phyloP scores from a whole-genome alignment of 2,113 vertebrate species.

The Siphamia tubifer region DNA sequence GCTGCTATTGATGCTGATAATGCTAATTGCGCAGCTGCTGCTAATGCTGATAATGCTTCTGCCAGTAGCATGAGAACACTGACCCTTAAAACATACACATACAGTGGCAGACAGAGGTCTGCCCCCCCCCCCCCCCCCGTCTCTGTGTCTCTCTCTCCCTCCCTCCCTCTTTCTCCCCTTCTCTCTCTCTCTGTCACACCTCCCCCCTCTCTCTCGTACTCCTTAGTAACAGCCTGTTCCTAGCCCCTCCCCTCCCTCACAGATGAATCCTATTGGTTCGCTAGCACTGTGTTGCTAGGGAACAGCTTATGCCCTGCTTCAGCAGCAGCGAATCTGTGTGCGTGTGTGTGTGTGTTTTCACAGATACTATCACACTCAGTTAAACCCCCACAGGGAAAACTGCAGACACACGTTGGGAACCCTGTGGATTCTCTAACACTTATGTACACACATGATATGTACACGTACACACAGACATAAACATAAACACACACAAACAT shows the following conservation, averaged over 20 bases:
- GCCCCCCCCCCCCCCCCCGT: too few species aligned
- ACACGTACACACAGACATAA: too few species aligned
- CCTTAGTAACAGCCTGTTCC: slow-evolving; percentile 83
- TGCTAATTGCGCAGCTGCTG: too few species aligned
- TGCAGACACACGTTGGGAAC: background rate
- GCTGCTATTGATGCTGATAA: too few species aligned
- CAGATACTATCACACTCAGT: slow-evolving; percentile 50
- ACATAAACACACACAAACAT: too few species aligned
- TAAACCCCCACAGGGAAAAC: slow-evolving; percentile 37
- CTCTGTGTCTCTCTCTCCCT: too few species aligned
- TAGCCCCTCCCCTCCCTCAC: slow-evolving; percentile 74
- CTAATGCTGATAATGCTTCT: too few species aligned
- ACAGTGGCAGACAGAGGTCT: slow-evolving; percentile 11
- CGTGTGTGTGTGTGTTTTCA: slow-evolving; percentile 50
- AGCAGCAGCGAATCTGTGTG: slow-evolving; percentile 71
- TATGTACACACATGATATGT: background rate
- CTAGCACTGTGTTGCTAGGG: slow-evolving; percentile 80
- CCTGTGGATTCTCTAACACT: background rate
- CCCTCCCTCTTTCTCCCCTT: too few species aligned
- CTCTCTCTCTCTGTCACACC: too few species aligned
- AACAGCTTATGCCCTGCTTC: slow-evolving; percentile 83
- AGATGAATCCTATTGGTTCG: slow-evolving; percentile 76
- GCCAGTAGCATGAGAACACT: slow-evolving; percentile 7
- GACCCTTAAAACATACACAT: slow-evolving; percentile 19
- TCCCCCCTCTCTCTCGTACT: slow-evolving; percentile 70